These are phyloP conservation scores for Elmis aenea DNA, from an alignment of 2,888 invertebrate genomes.

Conservation along the genomic window DNA sequence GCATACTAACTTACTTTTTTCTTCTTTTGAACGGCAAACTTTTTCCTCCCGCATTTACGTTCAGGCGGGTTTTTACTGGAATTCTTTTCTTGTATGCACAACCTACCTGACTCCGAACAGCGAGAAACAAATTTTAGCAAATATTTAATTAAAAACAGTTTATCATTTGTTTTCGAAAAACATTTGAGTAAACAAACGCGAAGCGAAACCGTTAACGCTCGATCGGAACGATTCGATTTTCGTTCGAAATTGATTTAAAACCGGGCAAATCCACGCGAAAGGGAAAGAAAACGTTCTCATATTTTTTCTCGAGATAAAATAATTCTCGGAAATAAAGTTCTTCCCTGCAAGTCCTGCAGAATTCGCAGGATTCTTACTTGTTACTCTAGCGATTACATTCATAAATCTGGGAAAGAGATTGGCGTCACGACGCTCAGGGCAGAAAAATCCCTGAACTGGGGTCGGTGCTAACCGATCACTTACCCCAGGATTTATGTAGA, in stretches of 20 bases:
- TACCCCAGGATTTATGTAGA: constrained; percentile 47
- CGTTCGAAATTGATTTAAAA: no score
- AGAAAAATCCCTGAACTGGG: constrained; percentile 46
- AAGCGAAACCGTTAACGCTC: no score
- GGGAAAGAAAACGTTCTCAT: constrained; percentile 7
- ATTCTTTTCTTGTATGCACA: constrained; percentile 12
- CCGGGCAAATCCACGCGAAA: no score
- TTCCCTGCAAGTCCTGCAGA: constrained; percentile 15
- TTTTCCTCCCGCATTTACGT: constrained; percentile 26
- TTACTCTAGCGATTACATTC: constrained; percentile 46
- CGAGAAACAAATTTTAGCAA: constrained; percentile 17
- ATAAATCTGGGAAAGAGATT: constrained; percentile 46
- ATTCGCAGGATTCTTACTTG: constrained; percentile 36
- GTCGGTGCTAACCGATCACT: constrained; percentile 48
- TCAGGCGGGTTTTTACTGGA: constrained; percentile 13
- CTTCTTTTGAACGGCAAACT: constrained; percentile 33
- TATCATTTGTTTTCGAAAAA: constrained; percentile 14
- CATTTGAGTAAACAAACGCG: constrained; percentile 11
- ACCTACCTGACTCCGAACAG: constrained; percentile 12
- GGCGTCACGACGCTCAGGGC: constrained; percentile 40
- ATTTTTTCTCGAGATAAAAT: constrained; percentile 4
- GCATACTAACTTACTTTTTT: constrained; percentile 44
- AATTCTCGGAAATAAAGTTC: constrained; percentile 11
- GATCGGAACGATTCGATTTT: no score
- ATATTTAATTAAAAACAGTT: constrained; percentile 16